A percentile compares a stretch with the other conserved stretches of the same genome.
phyloP scores from a whole-genome alignment of 2,113 vertebrate species.

The Eulacestoma nigropectus region DNA sequence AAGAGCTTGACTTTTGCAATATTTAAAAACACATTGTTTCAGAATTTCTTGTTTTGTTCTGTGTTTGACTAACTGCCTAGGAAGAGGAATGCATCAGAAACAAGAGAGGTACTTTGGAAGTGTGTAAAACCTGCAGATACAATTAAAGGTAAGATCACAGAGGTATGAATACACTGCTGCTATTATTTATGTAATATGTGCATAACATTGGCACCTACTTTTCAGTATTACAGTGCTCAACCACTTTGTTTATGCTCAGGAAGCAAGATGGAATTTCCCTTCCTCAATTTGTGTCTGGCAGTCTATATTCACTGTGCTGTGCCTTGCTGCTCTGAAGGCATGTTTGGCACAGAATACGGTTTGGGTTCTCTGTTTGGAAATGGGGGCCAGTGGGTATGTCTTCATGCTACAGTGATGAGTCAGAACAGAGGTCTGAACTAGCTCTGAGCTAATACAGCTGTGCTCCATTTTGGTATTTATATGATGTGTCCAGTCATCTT shows the following conservation, averaged over 20 bases:
- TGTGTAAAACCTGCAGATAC: neutral
- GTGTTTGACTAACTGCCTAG: neutral
- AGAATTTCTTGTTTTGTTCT: neutral
- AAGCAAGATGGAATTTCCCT: neutral
- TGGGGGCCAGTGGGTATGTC: neutral
- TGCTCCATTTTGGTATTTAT: neutral
- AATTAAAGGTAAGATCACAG: constrained; percentile 10
- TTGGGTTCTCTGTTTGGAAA: neutral
- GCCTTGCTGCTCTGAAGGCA: neutral
- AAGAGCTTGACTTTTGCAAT: neutral
- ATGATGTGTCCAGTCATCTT: neutral
- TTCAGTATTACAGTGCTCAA: neutral
- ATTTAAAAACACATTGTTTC: neutral
- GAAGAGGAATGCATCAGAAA: neutral
- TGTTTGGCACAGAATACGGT: neutral
- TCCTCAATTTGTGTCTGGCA: neutral
- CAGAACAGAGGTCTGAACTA: neutral
- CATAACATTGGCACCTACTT: neutral
- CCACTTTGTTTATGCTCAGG: neutral
- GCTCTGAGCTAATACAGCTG: neutral
- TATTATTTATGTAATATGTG: neutral
- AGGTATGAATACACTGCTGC: neutral
- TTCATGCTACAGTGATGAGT: neutral
- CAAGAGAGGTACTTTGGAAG: neutral
- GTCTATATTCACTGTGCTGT: neutral